Conservation (phyloP, 2,113 vertebrate species). For the Ochotona curzoniae region DNA sequence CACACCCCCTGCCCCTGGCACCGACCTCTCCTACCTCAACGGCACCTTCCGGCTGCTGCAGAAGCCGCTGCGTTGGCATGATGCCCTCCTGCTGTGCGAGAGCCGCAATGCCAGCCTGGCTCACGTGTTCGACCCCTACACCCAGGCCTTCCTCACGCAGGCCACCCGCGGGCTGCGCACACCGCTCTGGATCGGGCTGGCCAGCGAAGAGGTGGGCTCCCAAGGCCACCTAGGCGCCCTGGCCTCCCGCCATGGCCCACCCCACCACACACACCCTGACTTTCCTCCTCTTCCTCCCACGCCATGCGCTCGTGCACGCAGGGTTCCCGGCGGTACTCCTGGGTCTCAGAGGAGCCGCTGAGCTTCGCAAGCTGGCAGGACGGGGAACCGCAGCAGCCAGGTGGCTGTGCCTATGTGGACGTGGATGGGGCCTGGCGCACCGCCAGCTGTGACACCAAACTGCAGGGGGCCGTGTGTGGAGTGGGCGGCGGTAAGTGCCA, state of each 20-base stretch:
- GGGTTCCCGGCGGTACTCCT: slow-evolving; percentile 91
- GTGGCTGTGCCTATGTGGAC: slow-evolving; percentile 94
- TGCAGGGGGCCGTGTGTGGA: slow-evolving; percentile 94
- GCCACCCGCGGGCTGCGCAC: slow-evolving; percentile 88
- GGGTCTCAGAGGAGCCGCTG: slow-evolving; percentile 91
- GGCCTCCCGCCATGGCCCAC: not conserved
- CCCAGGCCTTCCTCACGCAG: slow-evolving; percentile 94
- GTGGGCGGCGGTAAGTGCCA: slow-evolving; percentile 83
- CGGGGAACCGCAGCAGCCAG: slow-evolving; percentile 89
- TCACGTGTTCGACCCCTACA: slow-evolving; percentile 89
- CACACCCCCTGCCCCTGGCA: slow-evolving; percentile 85
- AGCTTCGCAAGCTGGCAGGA: slow-evolving; percentile 93
- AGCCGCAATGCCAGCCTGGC: slow-evolving; percentile 92
- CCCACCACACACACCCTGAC: not conserved
- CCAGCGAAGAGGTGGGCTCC: slow-evolving; percentile 90
- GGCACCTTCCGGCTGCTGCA: slow-evolving; percentile 93
- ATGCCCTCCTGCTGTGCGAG: slow-evolving; percentile 94
- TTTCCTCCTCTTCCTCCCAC: not conserved
- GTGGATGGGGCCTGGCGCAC: slow-evolving; percentile 91
- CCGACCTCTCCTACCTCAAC: slow-evolving; percentile 91
- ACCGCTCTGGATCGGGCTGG: slow-evolving; percentile 94
- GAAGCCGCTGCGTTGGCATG: slow-evolving; percentile 94
- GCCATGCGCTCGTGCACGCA: slow-evolving; percentile 40
- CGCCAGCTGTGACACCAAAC: slow-evolving; percentile 89
- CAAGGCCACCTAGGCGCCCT: accelerated